These are phyloP conservation scores for Natrix natrix DNA, from an alignment of 2,797 vertebrate species.

Conservation along the genomic window DNA sequence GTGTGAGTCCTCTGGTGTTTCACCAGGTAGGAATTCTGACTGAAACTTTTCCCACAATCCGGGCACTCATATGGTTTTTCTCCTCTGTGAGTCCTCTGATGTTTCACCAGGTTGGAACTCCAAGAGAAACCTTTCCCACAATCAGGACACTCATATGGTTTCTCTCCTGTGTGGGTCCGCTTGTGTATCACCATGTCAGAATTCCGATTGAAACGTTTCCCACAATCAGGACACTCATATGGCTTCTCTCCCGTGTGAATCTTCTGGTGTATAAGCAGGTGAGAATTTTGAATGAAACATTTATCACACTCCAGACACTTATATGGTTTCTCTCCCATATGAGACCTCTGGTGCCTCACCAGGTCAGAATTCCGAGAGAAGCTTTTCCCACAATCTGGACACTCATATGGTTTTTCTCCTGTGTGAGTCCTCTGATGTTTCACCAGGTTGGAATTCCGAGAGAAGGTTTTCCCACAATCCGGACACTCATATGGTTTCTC, in stretches of 20 bases:
- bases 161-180: background rate
- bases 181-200: background rate
- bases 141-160: background rate
- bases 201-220: background rate
- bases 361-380: background rate
- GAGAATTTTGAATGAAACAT: too few species aligned
- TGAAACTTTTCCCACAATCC: background rate
- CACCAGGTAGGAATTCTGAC: background rate
- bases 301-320: too few species aligned
- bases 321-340: too few species aligned
- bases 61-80: background rate
- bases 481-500: background rate
- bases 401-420: background rate
- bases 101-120: background rate
- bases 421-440: background rate
- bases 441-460: background rate
- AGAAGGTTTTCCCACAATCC: background rate
- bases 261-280: too few species aligned
- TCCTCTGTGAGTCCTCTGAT: background rate
- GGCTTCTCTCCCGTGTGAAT: background rate
- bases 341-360: too few species aligned
- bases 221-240: background rate
- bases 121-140: background rate
- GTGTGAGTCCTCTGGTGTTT: background rate
- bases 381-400: background rate